Evolutionary conservation across 1,140 invertebrate genomes (phyloP), one percentile per base, ranked within the genome.

Genomic region (Branchinecta lindahli): DNA sequence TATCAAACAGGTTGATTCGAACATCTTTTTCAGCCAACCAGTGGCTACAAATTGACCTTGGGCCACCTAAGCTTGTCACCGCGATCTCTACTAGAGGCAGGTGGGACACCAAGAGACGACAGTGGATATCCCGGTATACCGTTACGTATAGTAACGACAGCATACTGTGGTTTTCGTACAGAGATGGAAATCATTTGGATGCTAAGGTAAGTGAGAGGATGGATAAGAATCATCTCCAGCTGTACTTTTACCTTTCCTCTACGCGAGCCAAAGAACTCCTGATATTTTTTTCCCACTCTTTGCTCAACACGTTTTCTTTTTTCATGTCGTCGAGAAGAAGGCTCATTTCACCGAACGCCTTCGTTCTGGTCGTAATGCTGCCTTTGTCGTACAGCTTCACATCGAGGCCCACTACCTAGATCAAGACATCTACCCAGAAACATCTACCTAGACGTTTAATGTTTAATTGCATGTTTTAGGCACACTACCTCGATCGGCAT

Each of bases 31-130:
- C 70, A 84, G 84, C 78, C 21, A 76, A 82, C 8, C 82, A 84
- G 72, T 85, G 84, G 84, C 75, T 85, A 7, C 82, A 84, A 74
- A 78, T 84, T 45, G 83, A 85, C 74, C 75, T 85, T 9, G 83
- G 83, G 3, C 83, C 83, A 4, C 83, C 83, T 0, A 82, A 81
- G 20, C 75, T 79, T 33, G 78, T 85, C 7, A 84, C 83, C 5
- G 84, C 82, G 7, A 74, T 85, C 12, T 74, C 84, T 7, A 84
- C 81, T 3, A 81, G 81, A 71, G 84, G 84, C n/a, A 76, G 82
- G 69, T 83, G 81, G 0, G 84, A 84, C 74, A 81, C 80, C 18
- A 75, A 77, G 20, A 68, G 79, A 45, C 78, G 80, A 72, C 81
- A 83, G 70, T 85, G 82, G 82, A 83, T 85, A 4, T 82, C 81